These are phyloP conservation scores for Lanistes nyassanus DNA, from an alignment of 1,140 invertebrate genomes.

Conservation along the genomic window DNA sequence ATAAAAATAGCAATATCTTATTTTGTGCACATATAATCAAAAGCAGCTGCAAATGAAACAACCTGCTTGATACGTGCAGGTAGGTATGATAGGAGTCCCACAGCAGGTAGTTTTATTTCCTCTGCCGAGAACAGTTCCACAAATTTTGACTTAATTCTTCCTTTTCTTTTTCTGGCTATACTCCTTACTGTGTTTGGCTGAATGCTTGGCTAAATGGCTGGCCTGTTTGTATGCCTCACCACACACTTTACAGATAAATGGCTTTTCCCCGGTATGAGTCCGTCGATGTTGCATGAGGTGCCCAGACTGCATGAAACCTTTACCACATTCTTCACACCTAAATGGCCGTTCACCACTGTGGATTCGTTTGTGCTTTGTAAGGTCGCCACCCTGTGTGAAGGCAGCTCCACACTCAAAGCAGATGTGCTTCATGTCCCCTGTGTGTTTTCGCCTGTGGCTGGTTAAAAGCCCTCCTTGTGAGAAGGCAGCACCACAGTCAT, in stretches of 20 bases:
- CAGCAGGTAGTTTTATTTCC: too few species aligned
- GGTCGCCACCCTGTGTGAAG: constrained; percentile 27
- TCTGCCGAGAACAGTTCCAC: too few species aligned
- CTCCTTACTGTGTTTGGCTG: too few species aligned
- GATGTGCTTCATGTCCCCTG: constrained; percentile 88
- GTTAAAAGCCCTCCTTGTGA: constrained; percentile 73
- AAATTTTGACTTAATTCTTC: too few species aligned
- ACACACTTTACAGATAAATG: constrained; percentile 31
- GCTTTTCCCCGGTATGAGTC: constrained; percentile 69
- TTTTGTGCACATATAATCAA: too few species aligned
- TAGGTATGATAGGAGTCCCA: too few species aligned
- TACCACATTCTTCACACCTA: constrained; percentile 23
- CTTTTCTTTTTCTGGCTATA: too few species aligned
- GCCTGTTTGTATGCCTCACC: neutral
- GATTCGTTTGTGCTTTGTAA: constrained; percentile 22
- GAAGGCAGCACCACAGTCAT: constrained; percentile 22
- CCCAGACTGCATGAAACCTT: constrained; percentile 4
- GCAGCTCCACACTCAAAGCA: constrained; percentile 77
- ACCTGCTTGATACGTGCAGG: too few species aligned
- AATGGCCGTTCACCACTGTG: constrained; percentile 33
- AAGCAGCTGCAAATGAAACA: too few species aligned
- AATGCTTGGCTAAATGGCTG: too few species aligned
- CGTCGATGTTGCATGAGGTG: constrained; percentile 79
- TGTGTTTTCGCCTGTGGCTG: constrained; percentile 93
- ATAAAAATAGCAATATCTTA: too few species aligned